Evolutionary conservation across 2,888 invertebrate genomes (phyloP).

Genomic region (Zhuqinia jingwanae): DNA sequence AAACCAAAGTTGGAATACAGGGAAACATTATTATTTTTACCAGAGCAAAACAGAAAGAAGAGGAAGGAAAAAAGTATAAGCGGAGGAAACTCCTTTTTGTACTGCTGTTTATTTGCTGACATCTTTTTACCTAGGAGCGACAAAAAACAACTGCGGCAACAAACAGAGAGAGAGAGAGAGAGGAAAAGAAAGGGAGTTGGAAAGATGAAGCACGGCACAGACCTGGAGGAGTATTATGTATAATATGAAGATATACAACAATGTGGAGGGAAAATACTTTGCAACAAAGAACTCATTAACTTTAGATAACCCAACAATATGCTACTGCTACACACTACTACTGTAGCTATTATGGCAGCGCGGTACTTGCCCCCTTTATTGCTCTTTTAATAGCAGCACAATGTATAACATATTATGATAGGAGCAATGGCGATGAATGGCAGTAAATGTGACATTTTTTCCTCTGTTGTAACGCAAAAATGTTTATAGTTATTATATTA

Average conservation of each 20-base stretch:
- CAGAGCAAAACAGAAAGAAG: neutral
- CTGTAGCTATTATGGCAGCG: neutral
- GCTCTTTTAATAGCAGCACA: constrained; percentile 36
- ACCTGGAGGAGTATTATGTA: neutral
- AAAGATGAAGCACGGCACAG: neutral
- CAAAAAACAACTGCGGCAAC: neutral
- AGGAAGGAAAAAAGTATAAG: neutral
- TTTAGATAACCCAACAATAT: constrained; percentile 61
- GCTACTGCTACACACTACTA: too few species aligned
- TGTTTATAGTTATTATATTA: too few species aligned
- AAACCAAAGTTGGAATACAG: constrained; percentile 41
- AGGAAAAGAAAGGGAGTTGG: neutral
- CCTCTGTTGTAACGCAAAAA: too few species aligned
- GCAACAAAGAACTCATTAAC: constrained; percentile 58
- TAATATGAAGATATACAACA: neutral
- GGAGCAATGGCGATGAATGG: neutral
- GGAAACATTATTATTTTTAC: too few species aligned
- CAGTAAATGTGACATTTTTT: too few species aligned
- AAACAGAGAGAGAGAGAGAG: constrained; percentile 4
- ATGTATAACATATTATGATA: constrained; percentile 8
- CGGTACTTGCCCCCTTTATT: constrained; percentile 39
- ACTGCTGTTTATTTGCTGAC: constrained; percentile 23
- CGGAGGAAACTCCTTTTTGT: constrained; percentile 45
- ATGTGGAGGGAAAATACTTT: neutral
- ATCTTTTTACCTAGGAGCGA: neutral